Evolutionary conservation across 2,113 vertebrate species (phyloP).

Genomic region (Pterophyllum scalare): DNA sequence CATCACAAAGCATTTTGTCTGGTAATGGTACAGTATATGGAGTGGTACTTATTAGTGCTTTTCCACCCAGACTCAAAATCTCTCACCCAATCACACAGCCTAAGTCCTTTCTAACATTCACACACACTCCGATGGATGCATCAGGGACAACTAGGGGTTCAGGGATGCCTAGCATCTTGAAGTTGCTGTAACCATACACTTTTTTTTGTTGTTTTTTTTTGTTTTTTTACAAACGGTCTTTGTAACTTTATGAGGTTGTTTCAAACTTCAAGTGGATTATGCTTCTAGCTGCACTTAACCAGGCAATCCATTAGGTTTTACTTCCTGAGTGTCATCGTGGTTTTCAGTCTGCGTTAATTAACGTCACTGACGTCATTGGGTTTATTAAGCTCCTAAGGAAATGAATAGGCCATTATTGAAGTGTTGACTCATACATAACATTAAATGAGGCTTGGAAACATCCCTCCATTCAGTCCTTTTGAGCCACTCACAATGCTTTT

Average conservation of each 20-base stretch:
- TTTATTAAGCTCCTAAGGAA: not conserved
- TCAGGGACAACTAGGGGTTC: not conserved
- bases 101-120: no score
- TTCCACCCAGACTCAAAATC: no score
- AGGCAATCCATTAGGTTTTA: not conserved
- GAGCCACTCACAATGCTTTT: slow-evolving; percentile 49
- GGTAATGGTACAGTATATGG: no score
- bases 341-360: slow-evolving; percentile 21
- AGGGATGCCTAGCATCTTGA: not conserved
- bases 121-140: no score
- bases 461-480: slow-evolving; percentile 30
- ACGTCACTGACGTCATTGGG: not conserved
- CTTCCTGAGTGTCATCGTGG: not conserved
- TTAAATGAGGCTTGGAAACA: slow-evolving; percentile 19
- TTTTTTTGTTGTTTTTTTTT: no score
- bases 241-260: not conserved
- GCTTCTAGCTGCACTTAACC: not conserved
- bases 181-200: not conserved
- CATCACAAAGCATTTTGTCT: no score
- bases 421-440: slow-evolving; percentile 45
- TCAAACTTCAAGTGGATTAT: not conserved
- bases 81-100: no score
- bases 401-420: slow-evolving; percentile 26
- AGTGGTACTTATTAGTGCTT: no score
- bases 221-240: not conserved